These are phyloP conservation scores for Panopea generosa DNA, from an alignment of 2,888 invertebrate species.

Conservation along the genomic window DNA sequence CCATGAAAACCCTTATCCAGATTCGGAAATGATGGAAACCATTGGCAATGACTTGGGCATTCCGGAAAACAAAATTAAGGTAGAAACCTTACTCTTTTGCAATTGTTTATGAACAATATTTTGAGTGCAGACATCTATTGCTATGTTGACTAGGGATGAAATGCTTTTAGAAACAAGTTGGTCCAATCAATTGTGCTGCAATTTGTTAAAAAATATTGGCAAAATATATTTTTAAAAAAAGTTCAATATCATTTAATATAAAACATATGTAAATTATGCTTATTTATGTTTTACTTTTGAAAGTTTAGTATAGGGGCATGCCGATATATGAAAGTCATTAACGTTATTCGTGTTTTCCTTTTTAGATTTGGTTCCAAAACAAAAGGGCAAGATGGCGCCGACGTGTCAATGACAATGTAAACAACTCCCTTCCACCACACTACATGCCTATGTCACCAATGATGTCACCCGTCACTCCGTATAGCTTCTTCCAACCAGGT, in stretches of 20 bases:
- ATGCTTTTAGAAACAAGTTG: too few relatives aligned
- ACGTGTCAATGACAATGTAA: conserved; percentile 66
- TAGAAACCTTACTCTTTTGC: conserved; percentile 31
- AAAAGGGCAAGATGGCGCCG: conserved; percentile 75
- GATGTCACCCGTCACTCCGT: conserved; percentile 63
- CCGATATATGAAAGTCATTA: background rate
- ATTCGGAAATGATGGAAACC: conserved; percentile 70
- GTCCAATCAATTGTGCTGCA: too few relatives aligned
- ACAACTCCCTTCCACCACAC: conserved; percentile 39
- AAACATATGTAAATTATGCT: too few relatives aligned
- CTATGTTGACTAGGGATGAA: too few relatives aligned
- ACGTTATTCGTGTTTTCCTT: background rate
- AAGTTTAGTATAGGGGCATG: background rate
- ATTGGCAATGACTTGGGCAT: conserved; percentile 68
- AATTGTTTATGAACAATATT: too few relatives aligned
- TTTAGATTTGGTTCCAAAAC: conserved; percentile 76
- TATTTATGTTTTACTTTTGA: too few relatives aligned
- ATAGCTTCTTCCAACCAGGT: conserved; percentile 64
- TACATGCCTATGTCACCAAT: conserved; percentile 62
- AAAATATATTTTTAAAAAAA: too few relatives aligned
- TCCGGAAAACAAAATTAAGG: conserved; percentile 72
- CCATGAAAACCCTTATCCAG: conserved; percentile 73
- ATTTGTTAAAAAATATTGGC: too few relatives aligned
- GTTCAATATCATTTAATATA: too few relatives aligned
- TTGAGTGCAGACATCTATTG: too few relatives aligned